These are phyloP conservation scores for Antennarius striatus DNA, from an alignment of 2,113 vertebrate species.

Conservation along the genomic window DNA sequence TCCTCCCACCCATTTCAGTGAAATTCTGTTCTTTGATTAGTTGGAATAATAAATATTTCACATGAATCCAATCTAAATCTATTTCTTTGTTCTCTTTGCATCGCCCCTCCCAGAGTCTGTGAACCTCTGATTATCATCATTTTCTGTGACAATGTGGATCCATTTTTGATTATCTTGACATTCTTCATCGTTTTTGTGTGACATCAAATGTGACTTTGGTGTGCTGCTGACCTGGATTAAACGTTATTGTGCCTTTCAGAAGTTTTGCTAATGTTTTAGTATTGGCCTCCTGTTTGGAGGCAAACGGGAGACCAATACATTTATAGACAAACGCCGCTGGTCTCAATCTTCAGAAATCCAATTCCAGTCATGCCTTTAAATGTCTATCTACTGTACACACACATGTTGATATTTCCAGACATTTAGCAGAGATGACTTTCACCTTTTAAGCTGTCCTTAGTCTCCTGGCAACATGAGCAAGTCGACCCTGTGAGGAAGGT, in stretches of 20 bases:
- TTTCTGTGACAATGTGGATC: no score
- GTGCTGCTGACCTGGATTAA: conserved; percentile 21
- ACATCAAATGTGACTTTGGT: conserved; percentile 10
- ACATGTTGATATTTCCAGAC: conserved; percentile 64
- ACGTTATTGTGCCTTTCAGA: conserved; percentile 7
- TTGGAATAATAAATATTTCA: no score
- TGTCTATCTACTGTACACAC: conserved; percentile 18
- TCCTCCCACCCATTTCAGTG: no score
- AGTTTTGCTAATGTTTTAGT: not conserved
- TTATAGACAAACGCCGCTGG: not conserved
- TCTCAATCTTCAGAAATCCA: no score
- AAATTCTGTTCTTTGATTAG: no score
- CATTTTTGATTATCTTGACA: no score
- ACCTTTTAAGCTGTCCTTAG: conserved; percentile 51
- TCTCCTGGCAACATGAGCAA: conserved; percentile 58
- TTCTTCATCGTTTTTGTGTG: conserved; percentile 17
- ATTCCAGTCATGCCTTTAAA: not conserved
- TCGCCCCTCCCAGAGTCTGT: no score
- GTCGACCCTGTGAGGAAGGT: conserved; percentile 4
- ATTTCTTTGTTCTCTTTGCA: no score
- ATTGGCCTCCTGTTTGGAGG: not conserved
- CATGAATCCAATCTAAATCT: no score
- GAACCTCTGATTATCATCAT: no score
- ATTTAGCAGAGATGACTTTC: conserved; percentile 51
- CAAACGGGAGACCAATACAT: no score